Evolutionary conservation across 1,140 invertebrate species (phyloP), one percentile per base, ranked within the genome.

Genomic region (Popillia japonica): DNA sequence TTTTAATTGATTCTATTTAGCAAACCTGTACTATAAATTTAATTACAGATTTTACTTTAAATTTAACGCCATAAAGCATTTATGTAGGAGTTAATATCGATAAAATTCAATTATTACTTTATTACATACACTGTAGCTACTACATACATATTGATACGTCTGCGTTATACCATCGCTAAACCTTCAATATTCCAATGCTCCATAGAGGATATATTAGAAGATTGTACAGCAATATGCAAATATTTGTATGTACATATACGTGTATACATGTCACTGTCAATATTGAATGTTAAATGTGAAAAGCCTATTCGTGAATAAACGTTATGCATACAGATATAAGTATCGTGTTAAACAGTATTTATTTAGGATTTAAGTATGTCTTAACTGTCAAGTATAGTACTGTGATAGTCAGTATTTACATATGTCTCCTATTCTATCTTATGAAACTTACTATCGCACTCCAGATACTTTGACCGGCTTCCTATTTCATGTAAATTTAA

Each of bases 321-420:
- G 44, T 48, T 48, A n/a, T n/a, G 44, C 44, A 48, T 7, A 48
- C 44, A 48, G 4, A 48, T 48, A 10, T 48, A 8, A 48, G 44
- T 48, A n/a, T 48, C 44, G 44, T 48, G 44, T 48, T 10, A 48
- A 48, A 48, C 11, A 48, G 44, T 48, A 48, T 48, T 48, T 48
- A 48, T 48, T 48, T 48, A 48, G 44, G 44, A 48, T 48, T 14
- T 48, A 14, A 8, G 11, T 48, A 48, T n/a, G 17, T 48, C 11
- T 48, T 48, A 48, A 48, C 11, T 48, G 44, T 48, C 3, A 48
- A 11, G 17, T 48, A 42, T 6, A 42, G 41, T 42, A 42, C 41
- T 48, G 44, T 48, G 44, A 14, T 4, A 48, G 8, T 48, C 17
- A 48, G 11, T 14, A 11, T 48, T 48, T 48, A 48, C n/a, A n/a